Base-by-base conservation (phyloP, 2,888 invertebrate species). In the Synanthedon andrenaeformis region DNA sequence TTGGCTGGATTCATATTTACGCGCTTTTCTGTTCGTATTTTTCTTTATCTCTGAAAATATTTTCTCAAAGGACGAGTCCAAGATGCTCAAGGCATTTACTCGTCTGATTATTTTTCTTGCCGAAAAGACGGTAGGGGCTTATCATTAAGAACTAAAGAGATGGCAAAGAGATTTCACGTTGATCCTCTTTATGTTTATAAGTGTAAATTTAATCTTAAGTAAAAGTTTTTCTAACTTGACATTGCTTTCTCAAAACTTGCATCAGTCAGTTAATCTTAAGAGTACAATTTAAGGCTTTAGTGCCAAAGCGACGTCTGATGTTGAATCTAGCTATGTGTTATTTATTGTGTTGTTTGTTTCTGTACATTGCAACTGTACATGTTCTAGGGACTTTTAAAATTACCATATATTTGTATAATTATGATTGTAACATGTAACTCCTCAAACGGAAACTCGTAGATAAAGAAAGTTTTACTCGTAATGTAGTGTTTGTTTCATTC, bases 61-160 rank as follows among this genome's bases (percentile, higher is more conserved):
- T 67, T 69, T 71, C 72, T 78, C 76, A 82, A 81, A 83, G 76
- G 76, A 69, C 74, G 69, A 69, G 65, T 64, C 72, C 69, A 70
- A 70, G 74, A 76, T 76, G 71, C 76, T 76, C 73, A 70, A 74
- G 74, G 75, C 72, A 76, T 81, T 81, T 70, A 74, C 79, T 80
- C 67, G 76, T 79, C 74, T 75, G 74, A 80, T 79, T 81, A 77
- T 79, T 72, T 74, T 78, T 74, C 67, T 69, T 70, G 58, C 62
- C 69, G 65, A 75, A 69, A 72, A 71, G 69, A 73, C 72, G 70
- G 66, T 62, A 62, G 54, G 58, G 63, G 67, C 74, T 79, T 74
- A 73, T 79, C 75, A 75, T 75, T 74, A 70, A 64, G 66, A 67
- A 62, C 64, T 63, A 58, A 62, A 62, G 63, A 71, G 57, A 63